phyloP scores from a whole-genome alignment of 2,888 invertebrate genomes.

The Calliopum simillimum region DNA sequence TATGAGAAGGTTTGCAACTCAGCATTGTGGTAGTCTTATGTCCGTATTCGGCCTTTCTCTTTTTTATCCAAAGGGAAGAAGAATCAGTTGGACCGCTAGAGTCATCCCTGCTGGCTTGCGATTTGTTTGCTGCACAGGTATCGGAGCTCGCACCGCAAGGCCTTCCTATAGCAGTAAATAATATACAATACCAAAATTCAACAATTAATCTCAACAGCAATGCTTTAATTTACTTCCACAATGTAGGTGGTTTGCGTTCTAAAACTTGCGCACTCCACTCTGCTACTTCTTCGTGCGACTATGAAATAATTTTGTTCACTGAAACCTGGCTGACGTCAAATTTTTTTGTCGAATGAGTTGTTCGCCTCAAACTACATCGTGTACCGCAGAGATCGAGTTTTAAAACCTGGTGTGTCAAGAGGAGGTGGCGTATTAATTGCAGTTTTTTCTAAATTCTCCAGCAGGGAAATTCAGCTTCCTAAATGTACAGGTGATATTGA shows the following conservation, averaged over 20 bases:
- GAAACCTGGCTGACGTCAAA: conserved; percentile 3
- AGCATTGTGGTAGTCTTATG: background rate
- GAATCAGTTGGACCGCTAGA: background rate
- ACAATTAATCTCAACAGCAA: background rate
- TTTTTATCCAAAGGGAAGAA: too few species aligned
- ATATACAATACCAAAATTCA: background rate
- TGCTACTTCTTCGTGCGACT: background rate
- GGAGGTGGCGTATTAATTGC: background rate
- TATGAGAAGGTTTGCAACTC: too few species aligned
- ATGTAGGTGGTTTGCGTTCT: conserved; percentile 36
- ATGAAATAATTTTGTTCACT: background rate
- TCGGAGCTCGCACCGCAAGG: conserved; percentile 6
- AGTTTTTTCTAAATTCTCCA: background rate
- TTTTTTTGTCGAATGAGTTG: too few species aligned
- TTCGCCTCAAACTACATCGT: too few species aligned
- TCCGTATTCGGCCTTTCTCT: too few species aligned
- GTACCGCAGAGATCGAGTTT: too few species aligned
- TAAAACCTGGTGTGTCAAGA: background rate
- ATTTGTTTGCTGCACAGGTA: conserved; percentile 2
- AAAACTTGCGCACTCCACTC: conserved; percentile 16
- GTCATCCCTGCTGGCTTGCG: background rate
- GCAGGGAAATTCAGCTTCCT: background rate
- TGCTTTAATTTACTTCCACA: conserved; percentile 2
- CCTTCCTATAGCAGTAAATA: background rate
- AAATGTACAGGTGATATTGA: background rate